Evolutionary conservation across 2,888 invertebrate species (phyloP).

Genomic region (Ecliptopera silaceata): DNA sequence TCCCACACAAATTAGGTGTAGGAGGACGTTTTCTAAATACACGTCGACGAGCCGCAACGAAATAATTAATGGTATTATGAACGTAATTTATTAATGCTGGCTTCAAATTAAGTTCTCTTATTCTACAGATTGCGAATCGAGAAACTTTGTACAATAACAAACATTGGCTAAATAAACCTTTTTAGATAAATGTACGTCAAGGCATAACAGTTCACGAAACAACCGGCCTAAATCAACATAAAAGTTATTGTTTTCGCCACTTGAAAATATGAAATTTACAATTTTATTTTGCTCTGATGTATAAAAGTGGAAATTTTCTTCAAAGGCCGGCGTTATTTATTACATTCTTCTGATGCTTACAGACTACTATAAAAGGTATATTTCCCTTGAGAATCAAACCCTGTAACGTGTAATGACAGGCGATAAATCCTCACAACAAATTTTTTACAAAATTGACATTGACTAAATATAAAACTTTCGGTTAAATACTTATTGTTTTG

Average conservation of each 20-base stretch:
- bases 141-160: constrained; percentile 17
- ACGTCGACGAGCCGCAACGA: constrained; percentile 47
- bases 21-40: constrained; percentile 62
- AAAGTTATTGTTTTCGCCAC: not conserved
- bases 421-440: constrained; percentile 40
- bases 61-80: constrained; percentile 57
- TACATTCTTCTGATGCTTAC: constrained; percentile 35
- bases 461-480: too few relatives aligned
- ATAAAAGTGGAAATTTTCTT: constrained; percentile 17
- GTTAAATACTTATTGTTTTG: too few relatives aligned
- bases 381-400: constrained; percentile 35
- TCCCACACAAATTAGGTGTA: constrained; percentile 57
- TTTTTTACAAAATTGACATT: too few relatives aligned
- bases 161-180: not conserved
- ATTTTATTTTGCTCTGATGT: constrained; percentile 9
- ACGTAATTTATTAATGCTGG: constrained; percentile 49
- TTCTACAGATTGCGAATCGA: constrained; percentile 31
- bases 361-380: constrained; percentile 36
- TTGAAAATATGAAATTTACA: constrained; percentile 17
- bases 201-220: not conserved
- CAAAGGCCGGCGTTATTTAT: constrained; percentile 32
- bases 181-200: not conserved
- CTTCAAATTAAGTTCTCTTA: constrained; percentile 28
- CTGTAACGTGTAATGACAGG: constrained; percentile 36
- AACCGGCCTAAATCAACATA: not conserved